Base-by-base conservation (phyloP, 2,888 invertebrate genomes). In the Pristionchus maxplancki region DNA sequence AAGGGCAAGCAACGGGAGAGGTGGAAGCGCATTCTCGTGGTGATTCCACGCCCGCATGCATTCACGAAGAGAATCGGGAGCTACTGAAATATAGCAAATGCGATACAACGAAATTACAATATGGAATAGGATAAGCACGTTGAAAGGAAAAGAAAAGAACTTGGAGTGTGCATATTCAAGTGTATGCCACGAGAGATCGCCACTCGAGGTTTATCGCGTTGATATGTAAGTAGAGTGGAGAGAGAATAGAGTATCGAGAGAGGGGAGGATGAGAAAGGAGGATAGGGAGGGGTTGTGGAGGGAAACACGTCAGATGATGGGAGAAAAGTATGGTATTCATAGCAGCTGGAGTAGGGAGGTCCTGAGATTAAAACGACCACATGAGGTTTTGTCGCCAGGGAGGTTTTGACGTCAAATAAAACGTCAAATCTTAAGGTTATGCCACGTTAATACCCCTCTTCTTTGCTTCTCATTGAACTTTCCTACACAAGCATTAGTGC, bases 1-100 rank as follows among this genome's bases (percentile, higher is more conserved):
- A 64, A 6, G 86, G 86, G 31, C 67, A 67, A 20, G 86, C 86
- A 5, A 86, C 86, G 64, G 86, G 86, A 8, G 86, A 86, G 11
- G 67, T 28, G 13, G 37, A 62, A 15, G 58, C 74, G 11, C 74
- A 64, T 28, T 13, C 50, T 24, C 50, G 44, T 17, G 86, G 67
- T 44, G 64, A 64, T 24, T 92, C 92, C 3, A 89, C 89, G 88
- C 91, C 91, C 34, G 92, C 91, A 89, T 90, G 90, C n/a, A 92
- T 89, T 84, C 89, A 91, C 71, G 90, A 87, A 88, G 87, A 44
- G 91, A 91, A 13, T 91, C 89, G 13, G 31, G 37, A 28, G 37
- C 24, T 1, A 78, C 87, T 87, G 74, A 48, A 87, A 5, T 40
- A 78, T 40, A 78, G n/a, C 67, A 64, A 15, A 31, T 13, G 20